phyloP scores from a whole-genome alignment of 2,888 invertebrate genomes.

The Epirrita christyi region DNA sequence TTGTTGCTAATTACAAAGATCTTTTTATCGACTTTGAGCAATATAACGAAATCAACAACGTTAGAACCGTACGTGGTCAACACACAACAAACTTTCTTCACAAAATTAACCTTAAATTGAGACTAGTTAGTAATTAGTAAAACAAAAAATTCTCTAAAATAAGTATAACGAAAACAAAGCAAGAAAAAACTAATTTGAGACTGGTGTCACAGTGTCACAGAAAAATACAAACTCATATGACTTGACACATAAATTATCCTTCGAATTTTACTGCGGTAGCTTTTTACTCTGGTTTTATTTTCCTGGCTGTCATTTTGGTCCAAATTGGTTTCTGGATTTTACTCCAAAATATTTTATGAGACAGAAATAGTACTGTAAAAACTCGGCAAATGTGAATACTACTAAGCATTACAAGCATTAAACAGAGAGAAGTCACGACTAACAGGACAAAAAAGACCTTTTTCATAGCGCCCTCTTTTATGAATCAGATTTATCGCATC shows the following conservation, averaged over 20 bases:
- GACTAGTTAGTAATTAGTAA: neutral
- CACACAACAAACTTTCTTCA: conserved; percentile 4
- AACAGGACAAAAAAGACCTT: conserved; percentile 1
- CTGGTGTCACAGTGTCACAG: conserved; percentile 4
- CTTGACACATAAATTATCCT: conserved; percentile 6
- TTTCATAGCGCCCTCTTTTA: conserved; percentile 15
- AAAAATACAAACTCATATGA: neutral
- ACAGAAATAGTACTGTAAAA: neutral
- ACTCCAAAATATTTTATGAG: neutral
- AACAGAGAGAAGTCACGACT: neutral
- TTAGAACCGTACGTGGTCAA: neutral
- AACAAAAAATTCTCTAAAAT: neutral
- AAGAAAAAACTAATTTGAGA: conserved; percentile 8
- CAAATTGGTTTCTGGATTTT: neutral
- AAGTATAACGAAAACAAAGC: conserved; percentile 1
- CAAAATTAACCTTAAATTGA: neutral
- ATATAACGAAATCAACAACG: neutral
- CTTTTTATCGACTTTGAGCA: neutral
- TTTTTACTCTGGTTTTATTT: neutral
- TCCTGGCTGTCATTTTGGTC: neutral
- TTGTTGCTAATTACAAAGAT: neutral
- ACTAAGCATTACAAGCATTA: neutral
- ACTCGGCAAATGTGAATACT: neutral
- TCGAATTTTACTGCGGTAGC: neutral
- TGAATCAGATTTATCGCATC: conserved; percentile 6